Percentiles rank a stretch among this genome's conserved stretches.
phyloP scores from a whole-genome alignment of 1,140 invertebrate genomes.

The Centruroides vittatus region DNA sequence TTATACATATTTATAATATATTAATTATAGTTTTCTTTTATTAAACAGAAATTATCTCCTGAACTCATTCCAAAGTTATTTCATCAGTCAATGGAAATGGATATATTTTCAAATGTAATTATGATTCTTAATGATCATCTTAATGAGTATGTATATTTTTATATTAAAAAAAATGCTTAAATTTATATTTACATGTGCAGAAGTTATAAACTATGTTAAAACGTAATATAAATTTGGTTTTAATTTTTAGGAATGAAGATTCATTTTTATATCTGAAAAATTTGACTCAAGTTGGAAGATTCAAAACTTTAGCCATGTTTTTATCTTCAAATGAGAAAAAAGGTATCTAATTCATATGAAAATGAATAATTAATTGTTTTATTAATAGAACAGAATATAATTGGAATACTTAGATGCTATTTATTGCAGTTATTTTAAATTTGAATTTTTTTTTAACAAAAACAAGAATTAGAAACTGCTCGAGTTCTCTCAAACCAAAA shows the following conservation, averaged over 20 bases:
- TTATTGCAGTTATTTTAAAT: too few species aligned
- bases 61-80: slow-evolving; percentile 21
- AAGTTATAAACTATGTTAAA: too few species aligned
- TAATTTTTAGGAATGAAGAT: slow-evolving; percentile 10
- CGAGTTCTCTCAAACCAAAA: too few species aligned
- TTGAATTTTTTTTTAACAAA: too few species aligned
- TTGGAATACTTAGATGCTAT: too few species aligned
- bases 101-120: slow-evolving; percentile 26
- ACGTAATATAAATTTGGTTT: too few species aligned
- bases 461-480: too few species aligned
- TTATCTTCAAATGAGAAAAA: slow-evolving; percentile 28
- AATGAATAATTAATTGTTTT: too few species aligned
- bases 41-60: slow-evolving; percentile 9
- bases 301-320: slow-evolving; percentile 31
- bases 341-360: slow-evolving; percentile 15
- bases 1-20: too few species aligned
- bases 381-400: too few species aligned
- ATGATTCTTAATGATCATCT: slow-evolving; percentile 20
- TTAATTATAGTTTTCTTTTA: not conserved
- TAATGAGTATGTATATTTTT: slow-evolving; percentile 15
- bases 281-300: slow-evolving; percentile 28
- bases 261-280: slow-evolving; percentile 23
- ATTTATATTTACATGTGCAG: too few species aligned
- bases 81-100: slow-evolving; percentile 27
- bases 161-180: too few species aligned